Percentiles rank a stretch among this genome's conserved stretches.
phyloP scores from a whole-genome alignment of 1,140 invertebrate genomes.

The Megathymus violae region DNA sequence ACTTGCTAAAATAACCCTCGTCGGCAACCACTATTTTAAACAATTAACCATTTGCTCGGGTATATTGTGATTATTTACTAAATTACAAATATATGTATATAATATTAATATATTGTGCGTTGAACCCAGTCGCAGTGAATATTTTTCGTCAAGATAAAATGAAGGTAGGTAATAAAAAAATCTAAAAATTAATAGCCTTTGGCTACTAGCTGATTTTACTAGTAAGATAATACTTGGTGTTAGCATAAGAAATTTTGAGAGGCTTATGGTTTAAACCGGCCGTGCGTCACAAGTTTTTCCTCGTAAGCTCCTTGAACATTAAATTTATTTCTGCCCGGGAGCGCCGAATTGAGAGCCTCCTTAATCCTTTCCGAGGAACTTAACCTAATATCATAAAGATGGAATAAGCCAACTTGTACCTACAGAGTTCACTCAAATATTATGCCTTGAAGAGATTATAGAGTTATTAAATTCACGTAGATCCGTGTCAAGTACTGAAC shows the following conservation, averaged over 20 bases:
- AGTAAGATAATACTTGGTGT: slow-evolving; percentile 33
- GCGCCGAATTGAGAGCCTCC: slow-evolving; percentile 74
- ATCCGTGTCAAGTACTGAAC: slow-evolving; percentile 17
- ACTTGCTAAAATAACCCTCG: too few species aligned
- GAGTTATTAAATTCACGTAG: slow-evolving; percentile 71
- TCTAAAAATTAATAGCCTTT: slow-evolving; percentile 15
- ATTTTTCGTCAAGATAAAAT: not conserved
- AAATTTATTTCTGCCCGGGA: slow-evolving; percentile 79
- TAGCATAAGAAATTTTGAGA: slow-evolving; percentile 55
- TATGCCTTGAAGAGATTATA: slow-evolving; percentile 75
- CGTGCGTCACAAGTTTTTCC: slow-evolving; percentile 75
- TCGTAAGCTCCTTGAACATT: slow-evolving; percentile 76
- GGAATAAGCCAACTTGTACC: slow-evolving; percentile 74
- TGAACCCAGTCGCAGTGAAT: not conserved
- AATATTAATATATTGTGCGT: not conserved
- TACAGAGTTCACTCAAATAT: slow-evolving; percentile 77
- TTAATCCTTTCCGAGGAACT: slow-evolving; percentile 80
- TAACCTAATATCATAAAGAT: slow-evolving; percentile 82
- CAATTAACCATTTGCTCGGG: too few species aligned
- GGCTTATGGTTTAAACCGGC: slow-evolving; percentile 54
- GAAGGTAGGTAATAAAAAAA: slow-evolving; percentile 5
- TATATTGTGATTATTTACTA: too few species aligned
- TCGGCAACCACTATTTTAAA: too few species aligned
- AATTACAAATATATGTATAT: too few species aligned
- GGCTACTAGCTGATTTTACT: slow-evolving; percentile 32